Evolutionary conservation across 2,888 invertebrate genomes (phyloP).

Genomic region (Sepioteuthis lessoniana): DNA sequence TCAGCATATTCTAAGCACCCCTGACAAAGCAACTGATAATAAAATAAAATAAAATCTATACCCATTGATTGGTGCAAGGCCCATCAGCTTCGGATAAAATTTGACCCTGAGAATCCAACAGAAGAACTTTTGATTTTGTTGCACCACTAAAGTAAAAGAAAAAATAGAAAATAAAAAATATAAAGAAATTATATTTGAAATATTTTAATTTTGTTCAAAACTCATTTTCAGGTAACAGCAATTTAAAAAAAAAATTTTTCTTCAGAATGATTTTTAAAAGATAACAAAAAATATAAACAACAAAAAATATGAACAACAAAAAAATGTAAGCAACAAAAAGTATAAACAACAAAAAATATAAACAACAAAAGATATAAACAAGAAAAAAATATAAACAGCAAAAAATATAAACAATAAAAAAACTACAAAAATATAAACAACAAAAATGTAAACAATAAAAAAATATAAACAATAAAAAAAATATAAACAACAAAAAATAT

Average conservation of each 20-base stretch:
- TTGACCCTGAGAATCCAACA: conserved; percentile 84
- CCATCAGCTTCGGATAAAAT: conserved; percentile 80
- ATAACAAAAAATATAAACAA: not conserved
- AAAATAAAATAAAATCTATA: conserved; percentile 52
- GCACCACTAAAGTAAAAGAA: conserved; percentile 82
- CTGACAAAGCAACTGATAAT: not conserved
- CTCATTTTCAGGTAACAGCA: not conserved
- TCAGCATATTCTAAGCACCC: not conserved
- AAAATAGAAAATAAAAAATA: not conserved
- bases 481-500: too few species aligned
- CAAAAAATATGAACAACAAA: too few species aligned
- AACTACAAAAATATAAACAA: too few species aligned
- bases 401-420: too few species aligned
- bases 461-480: too few species aligned
- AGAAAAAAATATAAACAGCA: too few species aligned
- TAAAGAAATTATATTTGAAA: not conserved
- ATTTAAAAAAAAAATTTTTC: not conserved
- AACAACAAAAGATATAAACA: too few species aligned
- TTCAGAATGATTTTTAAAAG: not conserved
- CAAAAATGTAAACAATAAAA: too few species aligned
- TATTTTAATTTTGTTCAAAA: not conserved
- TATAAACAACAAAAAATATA: too few species aligned
- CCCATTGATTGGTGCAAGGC: conserved; percentile 67
- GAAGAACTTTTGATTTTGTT: conserved; percentile 86
- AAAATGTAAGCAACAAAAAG: too few species aligned